Base-by-base conservation (phyloP, 1,140 invertebrate species). In the Neotoxoptera formosana region DNA sequence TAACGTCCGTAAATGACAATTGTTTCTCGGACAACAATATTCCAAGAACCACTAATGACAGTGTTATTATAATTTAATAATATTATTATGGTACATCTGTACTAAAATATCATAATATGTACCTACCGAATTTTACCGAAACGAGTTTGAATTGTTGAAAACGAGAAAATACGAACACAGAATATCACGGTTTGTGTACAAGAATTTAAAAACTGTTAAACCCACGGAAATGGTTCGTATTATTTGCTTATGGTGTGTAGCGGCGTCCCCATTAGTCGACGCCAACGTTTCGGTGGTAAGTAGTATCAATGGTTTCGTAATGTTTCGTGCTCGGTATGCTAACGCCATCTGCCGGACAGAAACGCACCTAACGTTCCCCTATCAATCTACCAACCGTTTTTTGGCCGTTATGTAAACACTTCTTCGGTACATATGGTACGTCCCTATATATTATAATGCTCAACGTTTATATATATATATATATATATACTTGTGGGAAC, bases 311-410 rank as follows among this genome's bases (percentile, higher is more conserved):
- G 89, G 56, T 90, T 67, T 90, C 53, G 36, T 60, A 90, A 90
- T 90, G 60, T 90, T 67, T 67, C n/a, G 25, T 45, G 30, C 23
- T n/a, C 30, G 89, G 56, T 45, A 45, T 45, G 25, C 89, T 67
- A 90, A 47, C 89, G 89, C 89, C 25, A 90, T 90, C 89, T 90
- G n/a, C 17, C 56, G 1, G 14, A 90, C 53, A 20, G 45, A 90
- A 90, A 41, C 36, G 30, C 41, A 60, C 21, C 25, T 60, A 90
- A 90, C 60, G 60, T 67, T 11, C 56, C 89, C 89, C 53, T 90
- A 90, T 90, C 89, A 90, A 60, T 67, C 89, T 60, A 89, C 88
- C 88, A 89, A 89, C 88, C 53, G 88, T 90, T 30, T 60, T 48
- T 20, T 11, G 23, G 14, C 36, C 56, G 89, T 90, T 45, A 90